Evolutionary conservation across 2,888 invertebrate genomes (phyloP), one percentile per base, ranked within the genome.

Genomic region (Drosophila affinis): DNA sequence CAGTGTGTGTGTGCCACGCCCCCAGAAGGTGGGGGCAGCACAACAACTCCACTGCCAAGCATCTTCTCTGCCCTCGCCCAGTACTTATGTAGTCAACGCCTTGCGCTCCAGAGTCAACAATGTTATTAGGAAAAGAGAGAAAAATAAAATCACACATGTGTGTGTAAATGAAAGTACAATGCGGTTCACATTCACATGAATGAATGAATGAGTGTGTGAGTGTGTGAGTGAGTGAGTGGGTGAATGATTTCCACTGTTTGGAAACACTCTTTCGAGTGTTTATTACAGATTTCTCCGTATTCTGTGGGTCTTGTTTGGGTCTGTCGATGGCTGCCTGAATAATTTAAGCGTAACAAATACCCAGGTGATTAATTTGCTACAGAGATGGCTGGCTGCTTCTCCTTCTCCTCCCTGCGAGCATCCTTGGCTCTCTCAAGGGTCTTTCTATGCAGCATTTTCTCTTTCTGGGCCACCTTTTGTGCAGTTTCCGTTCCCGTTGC

Each of bases 81-180:
- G 69, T 54, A 72, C 86, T 80, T 75, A 18, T 64, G 63, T 81
- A 86, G 84, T 81, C 81, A 76, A 86, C 87, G 76, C 81, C 81
- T 81, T 74, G 44, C 34, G 64, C 53, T 56, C 48, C 24, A 32
- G 49, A 59, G 69, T 59, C 70, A 79, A 78, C 68, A 72, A 58
- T 71, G 64, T 77, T 69, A 75, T 62, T 70, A 69, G 60, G 51
- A 32, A 44, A 44, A 46, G 48, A 47, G 34, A 24, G 10, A 2
- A 51, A 55, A 59, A 59, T 18, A 52, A 32, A n/a, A 56, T 49
- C 32, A 9, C 55, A 44, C 14, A 55, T 18, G 29, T 10, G 65
- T 10, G 65, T 65, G 67, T 44, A 44, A 65, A 65, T 49, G 29
- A 39, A 44, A 54, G 34, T 34, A 34, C 4, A 12, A 12, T 2